Base-by-base conservation (phyloP, 2,113 vertebrate species). In the Lophochroa leadbeateri region DNA sequence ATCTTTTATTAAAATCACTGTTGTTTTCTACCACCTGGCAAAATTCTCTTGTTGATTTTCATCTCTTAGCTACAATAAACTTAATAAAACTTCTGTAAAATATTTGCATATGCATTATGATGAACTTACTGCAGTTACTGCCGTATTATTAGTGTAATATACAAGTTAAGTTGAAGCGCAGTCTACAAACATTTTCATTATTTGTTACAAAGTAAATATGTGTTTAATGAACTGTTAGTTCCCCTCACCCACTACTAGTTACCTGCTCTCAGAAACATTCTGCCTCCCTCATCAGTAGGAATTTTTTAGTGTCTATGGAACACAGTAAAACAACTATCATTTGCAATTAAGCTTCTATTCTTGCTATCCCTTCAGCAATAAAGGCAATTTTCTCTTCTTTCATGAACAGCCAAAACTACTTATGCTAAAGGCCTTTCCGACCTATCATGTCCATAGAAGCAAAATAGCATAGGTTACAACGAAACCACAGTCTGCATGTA, bases 81-180 rank as follows among this genome's bases (percentile, higher is more conserved):
- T 72, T 76, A 37, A 53, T 41, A 76, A 67, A 79, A 47, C 16
- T 60, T 27, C 39, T 35, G 33, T 17, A 63, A 91, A 93, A 58
- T 35, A 28, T 10, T 17, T 68, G 21, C 39, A 47, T 28, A 9
- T 44, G 19, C 27, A 43, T 47, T 72, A 7, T 23, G 28, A 43
- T 25, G 28, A 19, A 85, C 63, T 91, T 86, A 7, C 43, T 63
- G 15, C 44, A 82, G 53, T 46, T 69, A 77, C 61, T 82, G 37
- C 17, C 75, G 80, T 71, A n/a, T 65, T 80, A 17, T 11, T 72
- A 57, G 25, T 9, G 57, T 57, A 87, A 96, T 75, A 94, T 80
- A 52, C n/a, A 96, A 93, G 60, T 89, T 84, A 89, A 90, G 46
- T 29, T 64, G 67, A 82, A 95, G 97, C 43, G 60, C 94, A 94